Conservation (phyloP, 2,888 invertebrate species). For the Malthinus flaveolus region DNA sequence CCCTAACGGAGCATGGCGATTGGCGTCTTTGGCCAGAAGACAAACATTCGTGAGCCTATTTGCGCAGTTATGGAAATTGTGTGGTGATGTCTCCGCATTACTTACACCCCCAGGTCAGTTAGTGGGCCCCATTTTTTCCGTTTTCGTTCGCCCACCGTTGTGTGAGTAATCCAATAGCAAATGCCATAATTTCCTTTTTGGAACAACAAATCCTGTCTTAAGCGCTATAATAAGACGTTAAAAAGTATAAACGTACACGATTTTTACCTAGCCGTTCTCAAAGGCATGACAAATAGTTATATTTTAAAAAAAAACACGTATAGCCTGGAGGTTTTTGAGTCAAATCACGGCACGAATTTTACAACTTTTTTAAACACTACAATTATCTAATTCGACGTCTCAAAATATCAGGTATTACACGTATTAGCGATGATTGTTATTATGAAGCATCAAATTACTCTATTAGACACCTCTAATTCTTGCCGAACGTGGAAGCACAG, state of each 20-base stretch:
- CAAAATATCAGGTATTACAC: constrained; percentile 26
- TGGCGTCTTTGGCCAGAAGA: no score
- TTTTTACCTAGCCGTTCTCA: constrained; percentile 20
- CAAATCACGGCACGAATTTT: constrained; percentile 22
- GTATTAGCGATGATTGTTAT: constrained; percentile 33
- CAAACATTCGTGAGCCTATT: no score
- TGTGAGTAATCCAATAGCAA: no score
- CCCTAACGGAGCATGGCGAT: no score
- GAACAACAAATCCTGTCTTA: background rate
- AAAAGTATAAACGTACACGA: constrained; percentile 23
- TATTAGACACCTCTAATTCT: constrained; percentile 31
- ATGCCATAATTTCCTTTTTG: no score
- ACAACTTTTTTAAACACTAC: constrained; percentile 17
- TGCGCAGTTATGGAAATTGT: no score
- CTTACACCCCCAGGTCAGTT: no score
- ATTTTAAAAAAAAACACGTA: constrained; percentile 24
- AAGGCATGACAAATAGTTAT: constrained; percentile 26
- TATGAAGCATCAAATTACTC: constrained; percentile 37
- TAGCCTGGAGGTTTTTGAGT: constrained; percentile 15
- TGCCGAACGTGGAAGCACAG: constrained; percentile 21
- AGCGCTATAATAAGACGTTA: constrained; percentile 20
- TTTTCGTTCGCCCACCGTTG: no score
- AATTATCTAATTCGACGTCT: constrained; percentile 28
- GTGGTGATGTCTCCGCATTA: no score
- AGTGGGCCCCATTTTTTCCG: no score